Base-by-base conservation (phyloP, 2,113 vertebrate genomes). In the Chloebia gouldiae region DNA sequence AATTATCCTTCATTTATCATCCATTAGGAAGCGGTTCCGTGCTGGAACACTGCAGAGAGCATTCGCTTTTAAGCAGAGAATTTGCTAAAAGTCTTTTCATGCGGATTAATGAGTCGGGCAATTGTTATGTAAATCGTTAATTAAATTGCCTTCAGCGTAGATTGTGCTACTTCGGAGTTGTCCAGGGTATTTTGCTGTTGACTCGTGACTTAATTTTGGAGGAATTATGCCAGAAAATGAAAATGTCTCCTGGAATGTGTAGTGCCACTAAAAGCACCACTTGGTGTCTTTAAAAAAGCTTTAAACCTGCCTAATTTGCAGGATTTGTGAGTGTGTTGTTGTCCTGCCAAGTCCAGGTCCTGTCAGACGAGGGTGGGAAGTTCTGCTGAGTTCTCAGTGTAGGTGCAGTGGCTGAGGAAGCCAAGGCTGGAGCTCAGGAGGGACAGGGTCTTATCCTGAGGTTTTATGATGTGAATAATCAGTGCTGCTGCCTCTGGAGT, bases 111-210 rank as follows among this genome's bases (percentile, higher is more conserved):
- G 82, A 93, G 76, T 73, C 56, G 30, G 86, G 88, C 65, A 83
- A 57, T 94, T 93, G 86, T 96, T 86, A 88, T 84, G 88, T 90
- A 96, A 97, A 95, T 93, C 8, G 0, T 86, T 90, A 80, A 90
- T 90, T 86, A 83, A 73, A 81, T 81, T 87, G 85, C 88, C 88
- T 94, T 94, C 6, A 37, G 90, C 39, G 0, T 53, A 40, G 81
- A 37, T 42, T 63, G 66, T 84, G 70, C 90, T 71, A 3, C 44
- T 82, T 92, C 18, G 2, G 64, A 81, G 81, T 33, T 19, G n/a
- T 79, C 78, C 15, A 4, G 51, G 50, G 81, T 40, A 23, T 65
- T 91, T 81, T 15, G 33, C 75, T 70, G 39, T 54, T 82, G 79
- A 50, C 21, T 59, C 7, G 14, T 73, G 88, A 71, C 78, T 85